These are phyloP conservation scores for Calycopis cecrops DNA, from an alignment of 1,140 invertebrate species.

Conservation along the genomic window DNA sequence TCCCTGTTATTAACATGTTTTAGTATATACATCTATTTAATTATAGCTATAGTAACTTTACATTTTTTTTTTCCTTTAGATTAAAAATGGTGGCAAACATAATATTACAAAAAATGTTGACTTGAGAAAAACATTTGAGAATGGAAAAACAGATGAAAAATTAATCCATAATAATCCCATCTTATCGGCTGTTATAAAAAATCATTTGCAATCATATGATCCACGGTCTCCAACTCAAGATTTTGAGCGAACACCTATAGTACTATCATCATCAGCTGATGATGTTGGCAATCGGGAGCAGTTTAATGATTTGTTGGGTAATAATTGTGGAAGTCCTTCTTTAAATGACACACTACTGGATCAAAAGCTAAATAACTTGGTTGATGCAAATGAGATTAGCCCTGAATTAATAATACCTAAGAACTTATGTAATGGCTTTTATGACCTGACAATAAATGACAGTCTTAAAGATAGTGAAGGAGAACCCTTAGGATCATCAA, in stretches of 20 bases:
- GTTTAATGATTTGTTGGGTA: constrained; percentile 29
- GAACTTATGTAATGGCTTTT: constrained; percentile 59
- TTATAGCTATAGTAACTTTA: background rate
- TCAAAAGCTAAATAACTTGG: constrained; percentile 33
- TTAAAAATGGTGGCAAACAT: constrained; percentile 53
- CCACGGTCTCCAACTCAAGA: constrained; percentile 64
- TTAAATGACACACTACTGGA: constrained; percentile 37
- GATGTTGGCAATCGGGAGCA: constrained; percentile 33
- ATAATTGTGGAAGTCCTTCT: constrained; percentile 46
- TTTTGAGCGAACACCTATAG: constrained; percentile 63
- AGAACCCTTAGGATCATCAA: constrained; percentile 55
- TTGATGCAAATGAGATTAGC: constrained; percentile 34
- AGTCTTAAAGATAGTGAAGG: constrained; percentile 47
- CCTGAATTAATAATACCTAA: constrained; percentile 49
- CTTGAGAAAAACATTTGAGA: constrained; percentile 62
- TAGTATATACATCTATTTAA: too few species aligned
- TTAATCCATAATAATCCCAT: constrained; percentile 65
- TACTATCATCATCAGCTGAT: constrained; percentile 40
- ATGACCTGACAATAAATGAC: constrained; percentile 52
- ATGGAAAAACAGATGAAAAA: constrained; percentile 49
- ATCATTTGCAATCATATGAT: constrained; percentile 64
- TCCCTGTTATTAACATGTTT: too few species aligned
- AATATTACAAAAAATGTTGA: constrained; percentile 68
- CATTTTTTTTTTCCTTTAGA: constrained; percentile 40
- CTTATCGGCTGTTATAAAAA: constrained; percentile 64